Base-by-base conservation (phyloP, 2,888 invertebrate species). In the Thereva nobilitata region DNA sequence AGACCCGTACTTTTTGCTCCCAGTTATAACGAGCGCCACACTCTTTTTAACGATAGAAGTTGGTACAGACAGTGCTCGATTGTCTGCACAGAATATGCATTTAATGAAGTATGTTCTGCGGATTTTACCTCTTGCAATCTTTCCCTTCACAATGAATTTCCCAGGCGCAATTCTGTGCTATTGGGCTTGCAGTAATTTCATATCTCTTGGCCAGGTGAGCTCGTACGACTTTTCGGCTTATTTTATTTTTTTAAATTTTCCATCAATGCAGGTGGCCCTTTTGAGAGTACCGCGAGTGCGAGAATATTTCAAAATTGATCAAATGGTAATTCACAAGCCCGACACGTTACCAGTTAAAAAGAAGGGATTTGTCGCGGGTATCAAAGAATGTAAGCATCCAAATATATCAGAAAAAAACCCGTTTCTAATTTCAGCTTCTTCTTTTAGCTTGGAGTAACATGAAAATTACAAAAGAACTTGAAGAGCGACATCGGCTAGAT, bases 1-100 rank as follows among this genome's bases (percentile, higher is more conserved):
- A 3, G 99, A 99, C 83, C 97, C 96, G 53, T 92, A 85, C 79
- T 97, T 89, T 76, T 71, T 92, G 9, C 82, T 99, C 66, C 98
- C 98, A 0, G 5, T 95, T 1, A 83, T 95, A 57, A 97, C 97
- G 1, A 89, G 92, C 79, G 81, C 86, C 0, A 95, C 97, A 1
- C 82, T 98, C 75, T 89, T 86, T 78, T 80, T 89, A 0, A 95
- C 95, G 2, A 87, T 97, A 64, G 92, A 94, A 74, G 73, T 93
- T 35, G 93, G 95, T 57, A 87, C 91, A 2, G 95, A 95, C 75
- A 83, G 86, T 10, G 89, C 87, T 0, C 84, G 85, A 68, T 73
- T 91, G n/a, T 83, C 86, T 4, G 83, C 86, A 2, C 84, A 87
- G 75, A 90, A 89, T 75, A 84, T 87, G 83, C 86, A 87, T 71